Conservation (phyloP, 2,113 vertebrate species). For the Pithys albifrons region DNA sequence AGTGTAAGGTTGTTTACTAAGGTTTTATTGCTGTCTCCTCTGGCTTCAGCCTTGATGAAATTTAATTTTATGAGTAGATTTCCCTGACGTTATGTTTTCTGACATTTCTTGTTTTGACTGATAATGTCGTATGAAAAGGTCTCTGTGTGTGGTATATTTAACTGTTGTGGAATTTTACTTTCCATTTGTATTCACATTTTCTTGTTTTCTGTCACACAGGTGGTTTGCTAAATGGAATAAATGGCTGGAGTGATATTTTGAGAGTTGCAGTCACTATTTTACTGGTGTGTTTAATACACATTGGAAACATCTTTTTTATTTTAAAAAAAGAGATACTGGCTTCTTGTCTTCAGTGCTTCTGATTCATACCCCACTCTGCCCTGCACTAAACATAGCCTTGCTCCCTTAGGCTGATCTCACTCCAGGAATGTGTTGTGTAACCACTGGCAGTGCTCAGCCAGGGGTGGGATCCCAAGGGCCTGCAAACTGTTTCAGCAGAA, state of each 20-base stretch:
- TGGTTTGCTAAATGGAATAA: slow-evolving; percentile 31
- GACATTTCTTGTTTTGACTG: slow-evolving; percentile 40
- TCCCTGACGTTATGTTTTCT: slow-evolving; percentile 44
- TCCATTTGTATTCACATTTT: slow-evolving; percentile 27
- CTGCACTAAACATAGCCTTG: slow-evolving; percentile 22
- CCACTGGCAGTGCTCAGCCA: slow-evolving; percentile 5
- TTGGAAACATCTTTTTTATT: neutral
- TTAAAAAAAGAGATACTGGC: neutral
- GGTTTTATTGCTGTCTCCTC: slow-evolving; percentile 30
- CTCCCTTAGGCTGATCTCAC: neutral
- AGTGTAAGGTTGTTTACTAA: neutral
- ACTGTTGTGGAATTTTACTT: slow-evolving; percentile 6
- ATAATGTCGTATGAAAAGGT: slow-evolving; percentile 28
- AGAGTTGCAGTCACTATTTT: slow-evolving; percentile 4
- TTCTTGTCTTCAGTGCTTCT: slow-evolving; percentile 47
- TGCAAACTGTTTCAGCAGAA: slow-evolving; percentile 42
- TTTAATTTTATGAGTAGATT: slow-evolving; percentile 22
- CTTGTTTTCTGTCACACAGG: slow-evolving; percentile 32
- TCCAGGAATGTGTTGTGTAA: slow-evolving; percentile 64
- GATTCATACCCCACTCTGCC: slow-evolving; percentile 61
- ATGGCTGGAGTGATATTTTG: slow-evolving; percentile 33
- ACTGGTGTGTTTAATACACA: neutral
- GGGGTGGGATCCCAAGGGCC: neutral
- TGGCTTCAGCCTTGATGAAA: neutral
- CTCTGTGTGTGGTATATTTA: slow-evolving; percentile 32